phyloP scores from a whole-genome alignment of 2,113 vertebrate species.

The Takifugu flavidus region DNA sequence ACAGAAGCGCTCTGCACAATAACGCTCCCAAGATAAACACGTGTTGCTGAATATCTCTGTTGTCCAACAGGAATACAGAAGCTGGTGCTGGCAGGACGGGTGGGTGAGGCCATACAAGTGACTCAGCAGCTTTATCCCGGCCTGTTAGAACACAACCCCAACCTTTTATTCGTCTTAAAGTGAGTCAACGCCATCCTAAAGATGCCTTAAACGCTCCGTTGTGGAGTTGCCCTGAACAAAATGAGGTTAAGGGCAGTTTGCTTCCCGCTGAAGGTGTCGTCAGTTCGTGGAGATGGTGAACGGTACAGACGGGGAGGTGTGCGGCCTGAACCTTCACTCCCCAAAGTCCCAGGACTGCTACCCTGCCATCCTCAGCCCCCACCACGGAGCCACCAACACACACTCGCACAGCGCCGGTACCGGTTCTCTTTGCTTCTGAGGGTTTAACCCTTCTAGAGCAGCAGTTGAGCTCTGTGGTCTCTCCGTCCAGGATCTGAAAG shows the following conservation, averaged over 20 bases:
- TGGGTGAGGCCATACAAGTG: slow-evolving; percentile 94
- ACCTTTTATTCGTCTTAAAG: slow-evolving; percentile 99
- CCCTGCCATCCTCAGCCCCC: slow-evolving; percentile 87
- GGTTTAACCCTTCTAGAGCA: neutral
- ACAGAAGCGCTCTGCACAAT: neutral
- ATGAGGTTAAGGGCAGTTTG: neutral
- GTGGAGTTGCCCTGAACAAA: neutral
- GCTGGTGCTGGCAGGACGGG: slow-evolving; percentile 92
- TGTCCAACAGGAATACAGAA: slow-evolving; percentile 91
- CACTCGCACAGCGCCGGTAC: slow-evolving; percentile 86
- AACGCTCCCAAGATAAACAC: no score
- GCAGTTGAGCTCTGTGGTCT: neutral
- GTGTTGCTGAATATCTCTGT: slow-evolving; percentile 6
- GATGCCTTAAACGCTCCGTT: neutral
- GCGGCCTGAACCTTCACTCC: slow-evolving; percentile 88
- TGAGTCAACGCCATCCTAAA: slow-evolving; percentile 68
- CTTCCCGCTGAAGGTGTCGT: slow-evolving; percentile 80
- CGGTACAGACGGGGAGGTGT: slow-evolving; percentile 95
- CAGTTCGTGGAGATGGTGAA: slow-evolving; percentile 99
- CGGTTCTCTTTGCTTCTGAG: neutral
- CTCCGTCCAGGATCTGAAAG: slow-evolving; percentile 83
- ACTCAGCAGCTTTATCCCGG: slow-evolving; percentile 94
- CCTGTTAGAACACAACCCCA: slow-evolving; percentile 94
- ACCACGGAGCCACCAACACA: slow-evolving; percentile 85
- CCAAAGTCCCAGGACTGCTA: slow-evolving; percentile 96